phyloP scores from a whole-genome alignment of 2,113 vertebrate genomes.

The Craseonycteris thonglongyai region DNA sequence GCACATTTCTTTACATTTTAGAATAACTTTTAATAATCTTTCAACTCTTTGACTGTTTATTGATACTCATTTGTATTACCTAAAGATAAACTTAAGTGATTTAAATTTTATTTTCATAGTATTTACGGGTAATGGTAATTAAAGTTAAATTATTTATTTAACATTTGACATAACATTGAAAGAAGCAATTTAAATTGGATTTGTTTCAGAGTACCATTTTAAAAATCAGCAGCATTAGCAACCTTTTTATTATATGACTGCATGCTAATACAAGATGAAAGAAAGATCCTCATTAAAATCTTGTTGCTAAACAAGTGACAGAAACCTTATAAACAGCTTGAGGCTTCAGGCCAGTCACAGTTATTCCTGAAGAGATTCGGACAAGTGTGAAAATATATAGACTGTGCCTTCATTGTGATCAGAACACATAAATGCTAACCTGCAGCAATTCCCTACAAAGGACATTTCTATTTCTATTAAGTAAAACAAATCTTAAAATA shows the following conservation, averaged over 20 bases:
- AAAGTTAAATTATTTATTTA: too few species aligned
- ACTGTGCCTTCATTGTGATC: conserved; percentile 28
- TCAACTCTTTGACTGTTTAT: not conserved
- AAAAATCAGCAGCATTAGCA: conserved; percentile 63
- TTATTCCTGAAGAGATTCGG: conserved; percentile 54
- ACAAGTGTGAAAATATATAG: conserved; percentile 64
- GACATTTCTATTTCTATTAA: not conserved
- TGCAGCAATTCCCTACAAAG: not conserved
- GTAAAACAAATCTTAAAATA: not conserved
- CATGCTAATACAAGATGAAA: conserved; percentile 62
- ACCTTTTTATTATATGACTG: conserved; percentile 39
- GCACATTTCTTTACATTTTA: not conserved
- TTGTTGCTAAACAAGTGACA: conserved; percentile 75
- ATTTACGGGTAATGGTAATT: too few species aligned
- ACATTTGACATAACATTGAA: conserved; percentile 41
- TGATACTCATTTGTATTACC: not conserved
- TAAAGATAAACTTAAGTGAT: not conserved
- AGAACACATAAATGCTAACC: conserved; percentile 2
- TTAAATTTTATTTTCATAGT: conserved; percentile 11
- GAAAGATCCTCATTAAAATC: conserved; percentile 76
- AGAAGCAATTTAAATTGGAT: conserved; percentile 60
- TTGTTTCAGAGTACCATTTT: conserved; percentile 61
- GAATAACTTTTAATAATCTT: not conserved
- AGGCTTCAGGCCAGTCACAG: conserved; percentile 62
- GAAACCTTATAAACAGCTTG: conserved; percentile 69